These are phyloP conservation scores for Pachyuromys duprasi DNA, from an alignment of 2,797 vertebrate species.

Conservation along the genomic window DNA sequence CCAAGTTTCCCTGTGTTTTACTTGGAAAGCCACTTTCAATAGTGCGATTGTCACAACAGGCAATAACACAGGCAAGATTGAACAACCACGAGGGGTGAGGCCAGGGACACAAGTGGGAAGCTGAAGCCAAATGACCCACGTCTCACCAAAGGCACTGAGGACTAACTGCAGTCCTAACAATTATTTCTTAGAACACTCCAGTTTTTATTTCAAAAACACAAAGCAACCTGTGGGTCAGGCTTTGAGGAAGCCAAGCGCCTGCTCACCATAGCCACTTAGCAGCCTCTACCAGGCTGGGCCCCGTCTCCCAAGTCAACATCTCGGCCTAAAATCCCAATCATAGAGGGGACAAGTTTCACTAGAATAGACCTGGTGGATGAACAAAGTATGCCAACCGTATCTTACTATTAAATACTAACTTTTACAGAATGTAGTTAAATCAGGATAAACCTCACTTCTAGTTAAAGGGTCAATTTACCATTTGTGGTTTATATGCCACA, in stretches of 20 bases:
- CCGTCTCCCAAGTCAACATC: not conserved
- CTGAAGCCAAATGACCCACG: not conserved
- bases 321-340: constrained; percentile 13
- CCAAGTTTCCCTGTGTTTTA: constrained; percentile 57
- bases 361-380: not conserved
- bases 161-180: constrained; percentile 53
- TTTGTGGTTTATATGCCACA: not conserved
- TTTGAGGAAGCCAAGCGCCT: no score
- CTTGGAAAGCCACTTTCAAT: constrained; percentile 66
- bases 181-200: not conserved
- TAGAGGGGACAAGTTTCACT: not conserved
- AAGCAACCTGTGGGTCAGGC: not conserved
- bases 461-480: constrained; percentile 15
- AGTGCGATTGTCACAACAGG: constrained; percentile 88
- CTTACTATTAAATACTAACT: constrained; percentile 35
- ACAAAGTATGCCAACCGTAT: constrained; percentile 43
- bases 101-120: constrained; percentile 3
- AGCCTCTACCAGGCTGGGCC: not conserved
- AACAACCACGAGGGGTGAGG: not conserved
- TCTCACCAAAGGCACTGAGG: constrained; percentile 75
- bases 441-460: not conserved
- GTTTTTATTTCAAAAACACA: not conserved
- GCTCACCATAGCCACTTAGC: not conserved
- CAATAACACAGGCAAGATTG: not conserved
- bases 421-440: constrained; percentile 31